Evolutionary conservation across 2,113 vertebrate genomes (phyloP).

Genomic region (Typhlomys cinereus): DNA sequence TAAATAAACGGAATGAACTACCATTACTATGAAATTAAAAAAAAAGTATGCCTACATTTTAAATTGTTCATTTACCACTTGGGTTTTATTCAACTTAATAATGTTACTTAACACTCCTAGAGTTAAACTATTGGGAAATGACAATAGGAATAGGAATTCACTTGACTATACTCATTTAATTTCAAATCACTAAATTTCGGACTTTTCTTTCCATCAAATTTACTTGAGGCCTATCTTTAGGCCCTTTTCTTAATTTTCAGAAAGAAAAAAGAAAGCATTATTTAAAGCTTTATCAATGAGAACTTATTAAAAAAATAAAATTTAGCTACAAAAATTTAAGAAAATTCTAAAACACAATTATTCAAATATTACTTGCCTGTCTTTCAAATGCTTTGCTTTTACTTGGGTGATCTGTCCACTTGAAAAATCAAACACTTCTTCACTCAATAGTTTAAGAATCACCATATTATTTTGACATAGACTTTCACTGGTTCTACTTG

Average conservation of each 20-base stretch:
- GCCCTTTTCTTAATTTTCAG: not conserved
- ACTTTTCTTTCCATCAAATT: not conserved
- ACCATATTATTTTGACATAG: slow-evolving; percentile 99
- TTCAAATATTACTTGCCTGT: slow-evolving; percentile 93
- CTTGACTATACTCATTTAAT: too few species aligned
- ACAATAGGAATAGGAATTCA: too few species aligned
- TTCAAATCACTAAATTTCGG: too few species aligned
- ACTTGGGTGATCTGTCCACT: slow-evolving; percentile 99
- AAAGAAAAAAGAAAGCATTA: not conserved
- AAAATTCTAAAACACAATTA: not conserved
- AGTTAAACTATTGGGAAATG: too few species aligned
- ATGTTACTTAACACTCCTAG: too few species aligned
- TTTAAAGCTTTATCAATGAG: not conserved
- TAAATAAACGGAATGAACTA: too few species aligned
- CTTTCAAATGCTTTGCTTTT: slow-evolving; percentile 99
- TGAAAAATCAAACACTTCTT: slow-evolving; percentile 99
- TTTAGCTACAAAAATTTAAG: not conserved
- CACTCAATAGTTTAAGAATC: slow-evolving; percentile 97
- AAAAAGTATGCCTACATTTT: too few species aligned
- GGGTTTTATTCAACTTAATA: too few species aligned
- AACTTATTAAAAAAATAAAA: not conserved
- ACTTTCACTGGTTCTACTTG: slow-evolving; percentile 97
- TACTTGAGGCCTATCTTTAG: not conserved
- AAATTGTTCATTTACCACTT: too few species aligned
- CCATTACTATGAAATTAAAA: too few species aligned